Percentiles rank a stretch among this genome's conserved stretches.
Evolutionary conservation across 2,113 vertebrate genomes (phyloP).

Genomic region (Tachysurus fulvidraco): DNA sequence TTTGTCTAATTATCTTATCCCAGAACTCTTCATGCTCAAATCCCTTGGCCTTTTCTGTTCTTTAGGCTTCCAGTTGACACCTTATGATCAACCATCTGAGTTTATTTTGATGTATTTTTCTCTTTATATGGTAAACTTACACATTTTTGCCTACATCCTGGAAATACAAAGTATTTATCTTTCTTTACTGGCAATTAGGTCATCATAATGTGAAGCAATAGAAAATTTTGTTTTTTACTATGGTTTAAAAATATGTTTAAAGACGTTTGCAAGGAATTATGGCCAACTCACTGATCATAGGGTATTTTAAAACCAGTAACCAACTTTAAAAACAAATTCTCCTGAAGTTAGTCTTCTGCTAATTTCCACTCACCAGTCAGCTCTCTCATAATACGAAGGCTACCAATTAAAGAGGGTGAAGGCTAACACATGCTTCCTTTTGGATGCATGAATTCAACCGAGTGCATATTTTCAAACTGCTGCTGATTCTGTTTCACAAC

Average conservation of each 20-base stretch:
- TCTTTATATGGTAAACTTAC: neutral
- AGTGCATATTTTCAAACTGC: neutral
- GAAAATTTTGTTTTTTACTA: neutral
- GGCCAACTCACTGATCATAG: neutral
- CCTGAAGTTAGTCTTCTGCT: neutral
- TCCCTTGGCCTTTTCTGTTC: neutral
- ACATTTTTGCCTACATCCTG: neutral
- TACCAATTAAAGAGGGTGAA: neutral
- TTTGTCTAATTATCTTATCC: neutral
- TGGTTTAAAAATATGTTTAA: neutral
- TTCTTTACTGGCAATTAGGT: neutral
- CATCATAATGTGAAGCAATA: neutral
- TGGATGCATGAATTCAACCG: neutral
- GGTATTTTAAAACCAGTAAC: neutral
- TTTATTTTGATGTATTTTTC: neutral
- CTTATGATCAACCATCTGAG: neutral
- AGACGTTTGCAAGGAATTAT: neutral
- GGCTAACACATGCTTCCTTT: no score
- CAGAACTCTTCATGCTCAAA: neutral
- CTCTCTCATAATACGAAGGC: neutral
- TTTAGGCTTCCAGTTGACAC: neutral
- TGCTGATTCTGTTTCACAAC: neutral
- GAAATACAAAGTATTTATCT: neutral
- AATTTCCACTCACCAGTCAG: neutral
- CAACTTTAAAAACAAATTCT: neutral